phyloP scores from a whole-genome alignment of 1,140 invertebrate species.

The Drosophila ironensis region DNA sequence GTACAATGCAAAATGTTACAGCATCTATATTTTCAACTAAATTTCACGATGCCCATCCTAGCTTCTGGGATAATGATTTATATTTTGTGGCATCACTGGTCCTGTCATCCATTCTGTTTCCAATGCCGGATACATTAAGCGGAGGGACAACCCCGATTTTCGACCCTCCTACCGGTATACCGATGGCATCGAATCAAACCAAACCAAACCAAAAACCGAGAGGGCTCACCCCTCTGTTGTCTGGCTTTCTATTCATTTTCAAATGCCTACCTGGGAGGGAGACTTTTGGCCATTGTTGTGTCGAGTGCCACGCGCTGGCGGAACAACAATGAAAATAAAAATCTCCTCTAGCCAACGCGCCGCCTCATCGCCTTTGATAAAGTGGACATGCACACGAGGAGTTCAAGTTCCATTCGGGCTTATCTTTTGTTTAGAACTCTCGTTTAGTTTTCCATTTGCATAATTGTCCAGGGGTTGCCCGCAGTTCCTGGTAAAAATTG shows the following conservation, averaged over 20 bases:
- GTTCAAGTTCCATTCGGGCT: conserved; percentile 5
- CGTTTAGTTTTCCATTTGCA: conserved; percentile 68
- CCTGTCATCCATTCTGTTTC: conserved; percentile 33
- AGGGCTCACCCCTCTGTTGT: conserved; percentile 19
- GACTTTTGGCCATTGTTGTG: conserved; percentile 40
- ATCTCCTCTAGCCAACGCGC: conserved; percentile 44
- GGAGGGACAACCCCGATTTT: conserved; percentile 15
- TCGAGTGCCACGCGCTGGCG: conserved; percentile 62
- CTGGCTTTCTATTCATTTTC: conserved; percentile 54
- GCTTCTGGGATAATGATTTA: no score
- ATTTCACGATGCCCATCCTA: no score
- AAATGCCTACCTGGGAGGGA: conserved; percentile 31
- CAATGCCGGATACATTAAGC: conserved; percentile 43
- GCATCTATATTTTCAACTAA: no score
- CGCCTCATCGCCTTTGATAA: conserved; percentile 69
- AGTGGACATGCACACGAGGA: conserved; percentile 59
- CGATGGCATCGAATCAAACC: no score
- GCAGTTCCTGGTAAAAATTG: conserved; percentile 38
- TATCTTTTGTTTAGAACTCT: conserved; percentile 35
- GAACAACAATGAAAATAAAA: conserved; percentile 37
- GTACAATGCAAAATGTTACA: no score
- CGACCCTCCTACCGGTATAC: conserved; percentile 1
- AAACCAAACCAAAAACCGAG: conserved; percentile 7
- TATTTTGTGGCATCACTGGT: neutral
- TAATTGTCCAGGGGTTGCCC: conserved; percentile 59